These are phyloP conservation scores for Argyrosomus japonicus DNA, from an alignment of 2,113 vertebrate species.

Conservation along the genomic window DNA sequence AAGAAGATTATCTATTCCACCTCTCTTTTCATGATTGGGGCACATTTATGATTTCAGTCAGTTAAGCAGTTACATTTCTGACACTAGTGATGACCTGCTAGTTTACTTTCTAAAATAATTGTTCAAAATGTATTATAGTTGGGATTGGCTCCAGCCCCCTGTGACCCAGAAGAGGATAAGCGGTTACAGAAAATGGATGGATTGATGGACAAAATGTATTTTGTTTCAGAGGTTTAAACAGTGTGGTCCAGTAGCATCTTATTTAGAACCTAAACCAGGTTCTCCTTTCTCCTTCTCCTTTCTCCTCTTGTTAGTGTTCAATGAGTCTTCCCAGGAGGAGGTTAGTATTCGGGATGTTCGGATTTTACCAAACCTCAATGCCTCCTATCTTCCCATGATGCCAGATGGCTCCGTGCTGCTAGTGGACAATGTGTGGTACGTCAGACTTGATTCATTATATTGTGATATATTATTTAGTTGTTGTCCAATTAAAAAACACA, in stretches of 20 bases:
- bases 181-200: too few species aligned
- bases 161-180: too few species aligned
- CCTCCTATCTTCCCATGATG: conserved; percentile 93
- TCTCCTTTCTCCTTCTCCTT: background rate
- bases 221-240: background rate
- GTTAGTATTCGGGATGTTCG: conserved; percentile 87
- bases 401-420: conserved; percentile 92
- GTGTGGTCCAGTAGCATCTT: background rate
- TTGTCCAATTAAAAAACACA: too few species aligned
- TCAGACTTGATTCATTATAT: background rate
- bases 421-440: conserved; percentile 92
- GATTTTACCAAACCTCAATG: conserved; percentile 91
- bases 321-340: conserved; percentile 91
- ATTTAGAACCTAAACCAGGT: background rate
- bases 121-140: too few species aligned
- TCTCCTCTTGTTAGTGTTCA: conserved; percentile 83
- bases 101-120: background rate
- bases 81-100: background rate
- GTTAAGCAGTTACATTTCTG: background rate
- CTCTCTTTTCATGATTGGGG: too few species aligned
- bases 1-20: too few species aligned
- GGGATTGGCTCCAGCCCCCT: too few species aligned
- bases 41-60: too few species aligned
- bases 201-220: background rate
- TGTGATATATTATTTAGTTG: too few species aligned